Evolutionary conservation across 1,140 invertebrate genomes (phyloP).

Genomic region (Monochamus saltuarius): DNA sequence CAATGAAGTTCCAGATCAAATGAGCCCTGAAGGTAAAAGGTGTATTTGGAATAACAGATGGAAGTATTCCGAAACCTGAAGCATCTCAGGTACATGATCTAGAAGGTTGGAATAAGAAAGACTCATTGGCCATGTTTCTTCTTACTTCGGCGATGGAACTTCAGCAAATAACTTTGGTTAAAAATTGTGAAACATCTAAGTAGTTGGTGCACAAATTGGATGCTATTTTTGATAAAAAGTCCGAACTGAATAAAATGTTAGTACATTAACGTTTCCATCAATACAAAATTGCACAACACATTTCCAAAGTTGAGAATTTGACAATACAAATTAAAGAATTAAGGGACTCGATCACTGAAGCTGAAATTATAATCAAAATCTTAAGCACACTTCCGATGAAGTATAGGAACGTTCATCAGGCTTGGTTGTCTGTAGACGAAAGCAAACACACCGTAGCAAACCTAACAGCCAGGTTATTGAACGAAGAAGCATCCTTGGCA

Average conservation of each 20-base stretch:
- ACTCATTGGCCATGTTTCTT: slow-evolving; percentile 43
- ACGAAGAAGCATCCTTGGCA: slow-evolving; percentile 47
- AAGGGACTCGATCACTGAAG: slow-evolving; percentile 47
- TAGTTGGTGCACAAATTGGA: slow-evolving; percentile 42
- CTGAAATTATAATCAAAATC: slow-evolving; percentile 49
- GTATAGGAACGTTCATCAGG: slow-evolving; percentile 46
- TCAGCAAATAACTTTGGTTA: slow-evolving; percentile 41
- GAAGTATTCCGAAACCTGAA: neutral
- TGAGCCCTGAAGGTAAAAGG: slow-evolving; percentile 41
- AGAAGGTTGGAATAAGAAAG: slow-evolving; percentile 36
- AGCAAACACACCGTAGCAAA: slow-evolving; percentile 47
- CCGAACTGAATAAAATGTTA: slow-evolving; percentile 45
- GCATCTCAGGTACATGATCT: slow-evolving; percentile 27
- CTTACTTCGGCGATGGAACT: slow-evolving; percentile 45
- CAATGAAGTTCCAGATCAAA: slow-evolving; percentile 46
- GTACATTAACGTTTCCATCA: slow-evolving; percentile 48
- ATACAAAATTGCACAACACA: slow-evolving; percentile 47
- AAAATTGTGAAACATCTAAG: slow-evolving; percentile 41
- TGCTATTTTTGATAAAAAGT: slow-evolving; percentile 35
- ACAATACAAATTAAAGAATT: slow-evolving; percentile 46
- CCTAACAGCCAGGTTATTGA: slow-evolving; percentile 47
- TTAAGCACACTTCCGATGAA: slow-evolving; percentile 36
- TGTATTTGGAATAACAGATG: slow-evolving; percentile 5
- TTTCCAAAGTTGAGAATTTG: slow-evolving; percentile 48
- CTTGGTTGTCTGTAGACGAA: slow-evolving; percentile 48